phyloP scores from a whole-genome alignment of 2,888 invertebrate genomes.

The Chaetoderma sp. region DNA sequence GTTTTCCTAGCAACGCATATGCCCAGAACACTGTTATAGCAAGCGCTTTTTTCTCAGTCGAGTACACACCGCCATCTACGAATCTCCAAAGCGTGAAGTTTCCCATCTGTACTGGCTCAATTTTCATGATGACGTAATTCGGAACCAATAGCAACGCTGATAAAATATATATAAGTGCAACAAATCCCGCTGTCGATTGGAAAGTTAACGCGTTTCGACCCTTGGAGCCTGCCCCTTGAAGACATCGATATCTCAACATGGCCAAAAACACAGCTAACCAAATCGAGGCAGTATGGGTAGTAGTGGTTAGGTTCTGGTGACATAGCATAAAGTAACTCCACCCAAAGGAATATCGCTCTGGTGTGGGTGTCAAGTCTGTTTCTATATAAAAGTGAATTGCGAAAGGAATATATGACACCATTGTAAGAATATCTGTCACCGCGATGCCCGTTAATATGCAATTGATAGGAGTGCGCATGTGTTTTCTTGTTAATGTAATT shows the following conservation, averaged over 20 bases:
- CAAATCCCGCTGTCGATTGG: slow-evolving; percentile 21
- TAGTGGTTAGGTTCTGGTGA: slow-evolving; percentile 89
- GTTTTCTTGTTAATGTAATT: slow-evolving; percentile 83
- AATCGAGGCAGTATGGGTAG: slow-evolving; percentile 90
- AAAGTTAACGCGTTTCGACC: slow-evolving; percentile 7
- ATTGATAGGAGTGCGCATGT: slow-evolving; percentile 91
- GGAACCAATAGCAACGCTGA: slow-evolving; percentile 6
- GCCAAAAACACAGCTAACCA: slow-evolving; percentile 93
- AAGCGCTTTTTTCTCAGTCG: slow-evolving; percentile 13
- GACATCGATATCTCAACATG: slow-evolving; percentile 82
- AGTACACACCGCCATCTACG: slow-evolving; percentile 17
- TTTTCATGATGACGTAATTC: slow-evolving; percentile 1
- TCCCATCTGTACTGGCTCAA: slow-evolving; percentile 6
- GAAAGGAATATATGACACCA: slow-evolving; percentile 89
- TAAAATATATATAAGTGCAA: slow-evolving; percentile 8
- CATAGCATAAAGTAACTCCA: slow-evolving; percentile 73
- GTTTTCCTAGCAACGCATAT: slow-evolving; percentile 91
- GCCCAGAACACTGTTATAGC: slow-evolving; percentile 81
- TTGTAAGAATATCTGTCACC: slow-evolving; percentile 89
- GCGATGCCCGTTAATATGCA: slow-evolving; percentile 87
- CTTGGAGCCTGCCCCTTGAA: slow-evolving; percentile 43
- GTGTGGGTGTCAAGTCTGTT: slow-evolving; percentile 40
- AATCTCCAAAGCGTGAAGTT: slow-evolving; percentile 15
- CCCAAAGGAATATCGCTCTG: slow-evolving; percentile 53
- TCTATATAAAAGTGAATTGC: slow-evolving; percentile 75